Conservation (phyloP, 2,113 vertebrate species). For the Blennius ocellaris region DNA sequence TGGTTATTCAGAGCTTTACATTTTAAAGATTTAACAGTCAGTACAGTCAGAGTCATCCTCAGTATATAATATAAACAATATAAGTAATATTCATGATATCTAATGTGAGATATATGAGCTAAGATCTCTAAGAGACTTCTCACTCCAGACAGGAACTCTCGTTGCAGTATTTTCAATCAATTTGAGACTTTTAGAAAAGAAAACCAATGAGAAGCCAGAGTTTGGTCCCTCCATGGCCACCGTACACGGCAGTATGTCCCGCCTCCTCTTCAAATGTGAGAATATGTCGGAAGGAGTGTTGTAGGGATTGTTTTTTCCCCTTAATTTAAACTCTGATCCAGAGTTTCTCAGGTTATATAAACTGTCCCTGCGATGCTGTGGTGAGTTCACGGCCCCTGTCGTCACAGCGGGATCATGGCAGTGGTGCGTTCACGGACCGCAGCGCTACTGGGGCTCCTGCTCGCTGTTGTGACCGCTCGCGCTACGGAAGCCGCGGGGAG, state of each 20-base stretch:
- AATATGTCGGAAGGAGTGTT: neutral
- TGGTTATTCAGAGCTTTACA: no score
- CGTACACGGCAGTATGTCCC: constrained; percentile 47
- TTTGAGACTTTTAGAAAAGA: neutral
- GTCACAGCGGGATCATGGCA: constrained; percentile 27
- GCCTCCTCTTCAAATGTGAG: constrained; percentile 13
- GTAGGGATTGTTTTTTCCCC: no score
- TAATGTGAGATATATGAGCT: no score
- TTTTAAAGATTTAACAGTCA: no score
- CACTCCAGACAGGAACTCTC: no score
- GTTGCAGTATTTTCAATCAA: no score
- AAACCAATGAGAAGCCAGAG: neutral
- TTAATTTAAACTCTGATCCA: no score
- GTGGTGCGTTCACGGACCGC: constrained; percentile 6
- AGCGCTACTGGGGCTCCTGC: constrained; percentile 29
- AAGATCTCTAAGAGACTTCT: no score
- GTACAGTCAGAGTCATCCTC: no score
- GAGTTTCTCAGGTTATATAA: no score
- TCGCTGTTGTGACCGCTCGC: constrained; percentile 25
- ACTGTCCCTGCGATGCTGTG: neutral
- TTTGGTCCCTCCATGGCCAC: constrained; percentile 19
- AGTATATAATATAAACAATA: no score
- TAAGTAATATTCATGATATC: no score
- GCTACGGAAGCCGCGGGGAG: neutral
- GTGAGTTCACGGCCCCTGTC: constrained; percentile 20